Base-by-base conservation (phyloP, 2,113 vertebrate genomes). In the Gymnarchus niloticus region DNA sequence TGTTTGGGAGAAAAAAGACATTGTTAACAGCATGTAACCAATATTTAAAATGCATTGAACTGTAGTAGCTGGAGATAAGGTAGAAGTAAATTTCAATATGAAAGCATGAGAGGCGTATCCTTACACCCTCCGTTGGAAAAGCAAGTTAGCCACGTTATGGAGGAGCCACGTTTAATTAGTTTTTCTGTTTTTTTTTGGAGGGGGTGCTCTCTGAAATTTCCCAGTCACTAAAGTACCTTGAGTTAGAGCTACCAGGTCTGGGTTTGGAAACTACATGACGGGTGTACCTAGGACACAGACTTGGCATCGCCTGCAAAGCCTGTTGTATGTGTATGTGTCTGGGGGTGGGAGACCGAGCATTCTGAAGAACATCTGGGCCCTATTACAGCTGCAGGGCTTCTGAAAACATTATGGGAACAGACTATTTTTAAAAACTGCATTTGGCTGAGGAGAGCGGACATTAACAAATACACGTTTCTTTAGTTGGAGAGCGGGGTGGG, bases 331-430 rank as follows among this genome's bases (percentile, higher is more conserved):
- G n/a, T n/a, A n/a, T n/a, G n/a, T n/a, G n/a, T n/a, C n/a, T n/a
- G n/a, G n/a, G n/a, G n/a, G n/a, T n/a, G 41, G 33, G 65, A 33
- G 65, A 33, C 85, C 86, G 89, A 76, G 89, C 93, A 94, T 96
- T 94, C 91, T 96, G 95, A 93, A 89, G 83, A 90, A 92, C 95
- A 95, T 95, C 93, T 96, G 95, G 91, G 88, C 87, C 73, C 86
- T 84, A 90, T 94, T 88, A 89, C 37, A 0, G 59, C 86, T 81
- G 59, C 83, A 25, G 44, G 88, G 73, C 3, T 87, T 17, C 87
- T 89, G 87, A 89, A 89, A 90, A 82, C 2, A 19, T 90, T 91
- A 91, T 93, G 93, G 92, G 93, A 95, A 93, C 88, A 10, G 88
- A 87, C 90, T 94, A 94, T 95, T 95, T 94, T 93, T 93, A 88